Evolutionary conservation across 2,888 invertebrate genomes (phyloP).

Genomic region (Allygus modestus): DNA sequence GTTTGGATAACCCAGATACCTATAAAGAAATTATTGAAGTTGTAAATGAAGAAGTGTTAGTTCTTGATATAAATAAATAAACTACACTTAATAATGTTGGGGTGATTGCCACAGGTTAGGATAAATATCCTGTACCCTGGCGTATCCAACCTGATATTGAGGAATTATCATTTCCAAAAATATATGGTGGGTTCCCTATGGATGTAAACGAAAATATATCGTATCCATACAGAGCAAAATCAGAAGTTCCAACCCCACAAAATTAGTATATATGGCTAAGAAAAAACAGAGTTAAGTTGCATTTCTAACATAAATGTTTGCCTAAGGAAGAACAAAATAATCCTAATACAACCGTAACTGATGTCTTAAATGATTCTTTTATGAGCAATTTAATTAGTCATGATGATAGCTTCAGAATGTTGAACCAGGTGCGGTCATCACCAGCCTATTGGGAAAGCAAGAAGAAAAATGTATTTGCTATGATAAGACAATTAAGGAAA

Average conservation of each 20-base stretch:
- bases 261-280: not conserved
- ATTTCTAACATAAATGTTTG: not conserved
- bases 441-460: not conserved
- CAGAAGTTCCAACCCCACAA: conserved; percentile 47
- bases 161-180: conserved; percentile 70
- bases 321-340: not conserved
- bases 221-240: conserved; percentile 61
- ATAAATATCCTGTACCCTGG: conserved; percentile 69
- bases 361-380: conserved; percentile 11
- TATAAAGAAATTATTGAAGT: conserved; percentile 19
- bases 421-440: not conserved
- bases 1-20: not conserved
- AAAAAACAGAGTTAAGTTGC: not conserved
- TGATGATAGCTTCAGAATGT: conserved; percentile 16
- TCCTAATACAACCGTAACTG: not conserved
- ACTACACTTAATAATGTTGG: conserved; percentile 48
- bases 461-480: conserved; percentile 20
- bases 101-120: conserved; percentile 70
- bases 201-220: conserved; percentile 56
- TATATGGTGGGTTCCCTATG: conserved; percentile 64
- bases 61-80: conserved; percentile 67
- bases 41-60: conserved; percentile 67
- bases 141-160: conserved; percentile 69
- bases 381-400: conserved; percentile 1
- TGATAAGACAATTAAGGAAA: conserved; percentile 1